phyloP scores from a whole-genome alignment of 1,140 invertebrate genomes.

The Brachionus paranguensis region DNA sequence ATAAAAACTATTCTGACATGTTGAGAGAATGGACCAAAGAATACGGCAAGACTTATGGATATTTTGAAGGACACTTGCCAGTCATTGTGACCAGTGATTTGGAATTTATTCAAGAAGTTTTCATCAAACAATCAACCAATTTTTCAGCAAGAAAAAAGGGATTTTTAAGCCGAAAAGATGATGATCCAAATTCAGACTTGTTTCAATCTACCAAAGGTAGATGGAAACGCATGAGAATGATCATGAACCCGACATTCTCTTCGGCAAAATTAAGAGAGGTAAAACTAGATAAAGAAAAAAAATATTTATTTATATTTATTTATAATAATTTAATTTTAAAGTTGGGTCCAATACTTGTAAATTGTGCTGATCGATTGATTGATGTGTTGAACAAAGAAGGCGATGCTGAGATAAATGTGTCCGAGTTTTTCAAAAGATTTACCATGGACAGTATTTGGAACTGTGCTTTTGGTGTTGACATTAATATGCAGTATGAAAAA shows the following conservation, averaged over 20 bases:
- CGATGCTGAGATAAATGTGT: not conserved
- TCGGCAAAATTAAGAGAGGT: constrained; percentile 2
- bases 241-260: constrained; percentile 37
- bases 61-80: constrained; percentile 19
- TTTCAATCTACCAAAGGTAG: not conserved
- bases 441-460: constrained; percentile 40
- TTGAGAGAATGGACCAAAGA: not conserved
- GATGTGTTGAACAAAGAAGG: not conserved
- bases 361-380: constrained; percentile 1
- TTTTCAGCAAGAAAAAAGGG: constrained; percentile 41
- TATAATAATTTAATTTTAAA: constrained; percentile 3
- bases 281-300: not conserved
- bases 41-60: not conserved
- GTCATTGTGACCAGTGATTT: not conserved
- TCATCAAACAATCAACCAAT: constrained; percentile 12
- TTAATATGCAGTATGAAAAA: constrained; percentile 48
- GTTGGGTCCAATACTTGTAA: constrained; percentile 40
- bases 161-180: not conserved
- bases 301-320: not conserved
- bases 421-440: constrained; percentile 42
- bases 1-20: not conserved
- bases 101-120: not conserved
- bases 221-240: constrained; percentile 4
- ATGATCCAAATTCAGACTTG: not conserved
- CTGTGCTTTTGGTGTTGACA: constrained; percentile 25